Evolutionary conservation across 1,140 invertebrate species (phyloP).

Genomic region (Zaprionus gabonicus): DNA sequence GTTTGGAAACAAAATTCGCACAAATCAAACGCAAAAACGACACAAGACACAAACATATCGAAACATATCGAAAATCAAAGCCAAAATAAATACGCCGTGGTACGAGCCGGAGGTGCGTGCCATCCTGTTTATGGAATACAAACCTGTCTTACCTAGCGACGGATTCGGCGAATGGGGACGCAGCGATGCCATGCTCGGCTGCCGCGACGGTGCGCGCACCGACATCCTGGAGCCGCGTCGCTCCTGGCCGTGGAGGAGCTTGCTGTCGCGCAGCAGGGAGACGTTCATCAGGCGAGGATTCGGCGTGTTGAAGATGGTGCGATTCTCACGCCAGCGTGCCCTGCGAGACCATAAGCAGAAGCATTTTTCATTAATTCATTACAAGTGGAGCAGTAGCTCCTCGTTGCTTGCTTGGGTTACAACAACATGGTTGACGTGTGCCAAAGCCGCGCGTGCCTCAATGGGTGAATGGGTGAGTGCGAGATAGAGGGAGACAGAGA

Average conservation of each 20-base stretch:
- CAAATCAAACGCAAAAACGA: conserved; percentile 48
- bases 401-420: conserved; percentile 2
- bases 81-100: conserved; percentile 41
- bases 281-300: conserved; percentile 95
- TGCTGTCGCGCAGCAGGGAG: conserved; percentile 92
- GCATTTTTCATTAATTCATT: conserved; percentile 34
- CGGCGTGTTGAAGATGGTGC: conserved; percentile 97
- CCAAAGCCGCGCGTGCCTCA: conserved; percentile 30
- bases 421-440: conserved; percentile 29
- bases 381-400: not conserved
- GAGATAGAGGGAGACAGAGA: no score
- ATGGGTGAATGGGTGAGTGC: not conserved
- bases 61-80: conserved; percentile 33
- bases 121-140: conserved; percentile 71
- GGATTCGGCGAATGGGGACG: conserved; percentile 91
- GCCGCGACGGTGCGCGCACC: conserved; percentile 90
- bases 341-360: conserved; percentile 85
- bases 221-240: conserved; percentile 91
- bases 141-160: conserved; percentile 90
- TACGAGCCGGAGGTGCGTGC: conserved; percentile 24
- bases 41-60: conserved; percentile 35
- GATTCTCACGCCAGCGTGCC: conserved; percentile 95
- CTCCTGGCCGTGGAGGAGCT: conserved; percentile 90
- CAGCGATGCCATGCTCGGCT: conserved; percentile 92
- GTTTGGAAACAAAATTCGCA: conserved; percentile 49